Percentiles rank a stretch among this genome's conserved stretches.
phyloP scores from a whole-genome alignment of 2,797 vertebrate genomes.

The Xenentodon cancila region DNA sequence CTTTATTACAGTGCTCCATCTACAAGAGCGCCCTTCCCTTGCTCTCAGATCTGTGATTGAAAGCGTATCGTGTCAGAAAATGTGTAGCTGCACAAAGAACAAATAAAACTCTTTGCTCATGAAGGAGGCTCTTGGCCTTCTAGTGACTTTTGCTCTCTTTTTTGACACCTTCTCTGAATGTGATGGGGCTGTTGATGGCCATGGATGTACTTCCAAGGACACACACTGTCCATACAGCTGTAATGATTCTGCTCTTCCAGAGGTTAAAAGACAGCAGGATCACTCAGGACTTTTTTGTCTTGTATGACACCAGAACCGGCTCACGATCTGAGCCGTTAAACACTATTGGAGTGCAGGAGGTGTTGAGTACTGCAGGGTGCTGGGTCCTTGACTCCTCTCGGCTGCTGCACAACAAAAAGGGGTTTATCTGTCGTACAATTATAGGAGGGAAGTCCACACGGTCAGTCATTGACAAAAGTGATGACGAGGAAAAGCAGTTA shows the following conservation, averaged over 20 bases:
- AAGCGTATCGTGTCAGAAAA: constrained; percentile 2
- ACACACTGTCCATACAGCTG: too few species aligned
- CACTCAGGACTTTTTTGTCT: constrained; percentile 1
- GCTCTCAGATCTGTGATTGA: constrained; percentile 12
- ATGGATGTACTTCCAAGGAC: constrained; percentile 12
- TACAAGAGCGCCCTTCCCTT: neutral
- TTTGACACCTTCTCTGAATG: constrained; percentile 28
- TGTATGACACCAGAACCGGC: constrained; percentile 16
- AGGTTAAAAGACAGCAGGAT: constrained; percentile 17
- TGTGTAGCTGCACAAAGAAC: neutral
- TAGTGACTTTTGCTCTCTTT: constrained; percentile 64
- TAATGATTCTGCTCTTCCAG: too few species aligned
- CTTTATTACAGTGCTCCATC: neutral
- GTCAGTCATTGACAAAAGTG: constrained; percentile 21
- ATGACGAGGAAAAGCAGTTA: constrained; percentile 36
- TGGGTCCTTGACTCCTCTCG: too few species aligned
- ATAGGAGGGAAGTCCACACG: constrained; percentile 1
- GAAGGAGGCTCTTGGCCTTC: constrained; percentile 72
- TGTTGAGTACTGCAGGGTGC: too few species aligned
- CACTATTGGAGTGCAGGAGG: too few species aligned
- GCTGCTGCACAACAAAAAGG: constrained; percentile 11
- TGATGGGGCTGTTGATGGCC: constrained; percentile 27
- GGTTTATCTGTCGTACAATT: constrained; percentile 17
- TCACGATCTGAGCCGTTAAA: neutral
- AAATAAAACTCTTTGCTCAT: neutral